phyloP scores from a whole-genome alignment of 2,888 invertebrate species.

The Cancer borealis region DNA sequence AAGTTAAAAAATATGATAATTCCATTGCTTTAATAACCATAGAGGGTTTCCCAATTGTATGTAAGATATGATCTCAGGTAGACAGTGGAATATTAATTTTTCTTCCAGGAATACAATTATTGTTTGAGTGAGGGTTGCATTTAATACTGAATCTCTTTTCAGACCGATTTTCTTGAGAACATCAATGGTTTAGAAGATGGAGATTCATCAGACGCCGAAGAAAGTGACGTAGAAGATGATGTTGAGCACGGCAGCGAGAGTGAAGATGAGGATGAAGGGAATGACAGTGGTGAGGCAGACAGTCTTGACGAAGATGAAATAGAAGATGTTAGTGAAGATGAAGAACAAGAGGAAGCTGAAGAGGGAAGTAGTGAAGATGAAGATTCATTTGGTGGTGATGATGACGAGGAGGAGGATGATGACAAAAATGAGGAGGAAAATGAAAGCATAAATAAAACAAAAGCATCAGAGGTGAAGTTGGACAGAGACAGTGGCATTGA shows the following conservation, averaged over 20 bases:
- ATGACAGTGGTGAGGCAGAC: conserved; percentile 64
- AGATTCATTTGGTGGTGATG: conserved; percentile 65
- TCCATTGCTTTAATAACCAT: no score
- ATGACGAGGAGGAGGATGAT: conserved; percentile 69
- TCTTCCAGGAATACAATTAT: neutral
- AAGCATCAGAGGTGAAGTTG: conserved; percentile 21
- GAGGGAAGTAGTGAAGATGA: conserved; percentile 54
- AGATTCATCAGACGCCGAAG: conserved; percentile 60
- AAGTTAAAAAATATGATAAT: no score
- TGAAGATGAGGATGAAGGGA: conserved; percentile 61
- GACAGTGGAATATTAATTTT: neutral
- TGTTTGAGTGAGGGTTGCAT: neutral
- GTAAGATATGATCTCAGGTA: no score
- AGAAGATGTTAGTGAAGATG: conserved; percentile 43
- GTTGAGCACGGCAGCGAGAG: conserved; percentile 56
- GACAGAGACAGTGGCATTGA: conserved; percentile 63
- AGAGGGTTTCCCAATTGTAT: no score
- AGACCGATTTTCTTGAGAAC: conserved; percentile 27
- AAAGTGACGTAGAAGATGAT: conserved; percentile 60
- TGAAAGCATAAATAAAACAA: conserved; percentile 62
- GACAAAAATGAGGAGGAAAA: conserved; percentile 66
- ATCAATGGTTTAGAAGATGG: conserved; percentile 52
- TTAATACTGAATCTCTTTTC: neutral
- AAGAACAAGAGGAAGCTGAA: conserved; percentile 43
- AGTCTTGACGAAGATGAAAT: conserved; percentile 45